Evolutionary conservation across 1,140 invertebrate species (phyloP).

Genomic region (Penaeus japonicus): DNA sequence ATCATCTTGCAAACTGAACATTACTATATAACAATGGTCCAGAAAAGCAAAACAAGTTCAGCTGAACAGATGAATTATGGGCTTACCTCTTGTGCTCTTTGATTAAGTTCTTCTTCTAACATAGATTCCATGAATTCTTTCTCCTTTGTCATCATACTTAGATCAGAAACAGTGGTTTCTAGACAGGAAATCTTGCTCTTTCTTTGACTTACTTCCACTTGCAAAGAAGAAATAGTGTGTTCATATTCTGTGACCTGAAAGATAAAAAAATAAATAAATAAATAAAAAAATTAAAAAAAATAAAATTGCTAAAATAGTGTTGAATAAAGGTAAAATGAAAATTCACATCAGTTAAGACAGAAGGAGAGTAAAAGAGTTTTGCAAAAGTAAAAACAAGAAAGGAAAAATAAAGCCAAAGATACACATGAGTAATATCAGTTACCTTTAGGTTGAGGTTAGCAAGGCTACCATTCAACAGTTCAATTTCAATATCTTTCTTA

Average conservation of each 20-base stretch:
- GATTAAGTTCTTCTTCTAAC: constrained; percentile 27
- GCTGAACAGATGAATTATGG: background rate
- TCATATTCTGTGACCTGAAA: too few species aligned
- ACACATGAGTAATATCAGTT: background rate
- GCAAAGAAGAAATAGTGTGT: background rate
- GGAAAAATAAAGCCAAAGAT: background rate
- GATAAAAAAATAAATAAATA: too few species aligned
- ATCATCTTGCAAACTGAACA: background rate
- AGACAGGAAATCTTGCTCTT: background rate
- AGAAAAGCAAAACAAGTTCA: background rate
- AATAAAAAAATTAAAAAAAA: too few species aligned
- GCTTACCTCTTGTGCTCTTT: constrained; percentile 20
- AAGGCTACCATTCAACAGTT: constrained; percentile 38
- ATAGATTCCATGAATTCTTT: constrained; percentile 29
- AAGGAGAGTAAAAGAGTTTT: background rate
- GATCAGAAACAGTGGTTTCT: constrained; percentile 4
- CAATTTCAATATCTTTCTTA: constrained; percentile 50
- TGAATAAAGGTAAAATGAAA: background rate
- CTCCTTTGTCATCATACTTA: constrained; percentile 15
- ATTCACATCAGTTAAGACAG: background rate
- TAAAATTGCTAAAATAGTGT: too few species aligned
- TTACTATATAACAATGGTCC: background rate
- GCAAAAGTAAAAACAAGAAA: background rate
- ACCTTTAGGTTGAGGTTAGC: constrained; percentile 40
- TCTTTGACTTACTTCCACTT: background rate